Conservation (phyloP, 2,888 invertebrate genomes). For the Netelia virgata region DNA sequence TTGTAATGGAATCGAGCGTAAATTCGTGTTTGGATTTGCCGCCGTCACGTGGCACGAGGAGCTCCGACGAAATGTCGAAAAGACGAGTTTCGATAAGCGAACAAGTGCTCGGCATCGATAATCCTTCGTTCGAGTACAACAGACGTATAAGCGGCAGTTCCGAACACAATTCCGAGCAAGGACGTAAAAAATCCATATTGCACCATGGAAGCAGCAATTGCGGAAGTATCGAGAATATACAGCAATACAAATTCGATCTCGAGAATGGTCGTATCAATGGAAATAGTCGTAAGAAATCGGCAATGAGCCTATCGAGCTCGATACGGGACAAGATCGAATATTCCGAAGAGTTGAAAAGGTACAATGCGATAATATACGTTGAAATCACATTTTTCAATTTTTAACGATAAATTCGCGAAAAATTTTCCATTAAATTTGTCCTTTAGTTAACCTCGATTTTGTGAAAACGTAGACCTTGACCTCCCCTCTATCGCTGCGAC, state of each 20-base stretch:
- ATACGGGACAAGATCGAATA: conserved; percentile 84
- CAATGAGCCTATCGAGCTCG: conserved; percentile 82
- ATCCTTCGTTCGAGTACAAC: conserved; percentile 81
- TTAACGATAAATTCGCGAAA: conserved; percentile 53
- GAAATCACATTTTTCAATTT: background rate
- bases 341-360: conserved; percentile 82
- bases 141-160: conserved; percentile 80
- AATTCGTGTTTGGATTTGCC: conserved; percentile 28
- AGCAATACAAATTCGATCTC: conserved; percentile 81
- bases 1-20: conserved; percentile 30
- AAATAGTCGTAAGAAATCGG: conserved; percentile 80
- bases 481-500: too few relatives aligned
- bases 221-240: conserved; percentile 81
- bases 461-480: too few relatives aligned
- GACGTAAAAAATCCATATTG: conserved; percentile 81
- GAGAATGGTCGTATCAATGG: conserved; percentile 78
- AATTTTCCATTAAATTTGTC: conserved; percentile 6
- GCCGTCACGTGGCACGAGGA: conserved; percentile 66
- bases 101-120: conserved; percentile 81
- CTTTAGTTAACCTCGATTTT: too few relatives aligned
- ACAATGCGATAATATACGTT: conserved; percentile 1
- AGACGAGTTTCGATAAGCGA: conserved; percentile 83
- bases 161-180: conserved; percentile 78
- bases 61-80: conserved; percentile 69
- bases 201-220: conserved; percentile 78